These are phyloP conservation scores for Salarias fasciatus DNA, from an alignment of 2,797 vertebrate species.

Conservation along the genomic window DNA sequence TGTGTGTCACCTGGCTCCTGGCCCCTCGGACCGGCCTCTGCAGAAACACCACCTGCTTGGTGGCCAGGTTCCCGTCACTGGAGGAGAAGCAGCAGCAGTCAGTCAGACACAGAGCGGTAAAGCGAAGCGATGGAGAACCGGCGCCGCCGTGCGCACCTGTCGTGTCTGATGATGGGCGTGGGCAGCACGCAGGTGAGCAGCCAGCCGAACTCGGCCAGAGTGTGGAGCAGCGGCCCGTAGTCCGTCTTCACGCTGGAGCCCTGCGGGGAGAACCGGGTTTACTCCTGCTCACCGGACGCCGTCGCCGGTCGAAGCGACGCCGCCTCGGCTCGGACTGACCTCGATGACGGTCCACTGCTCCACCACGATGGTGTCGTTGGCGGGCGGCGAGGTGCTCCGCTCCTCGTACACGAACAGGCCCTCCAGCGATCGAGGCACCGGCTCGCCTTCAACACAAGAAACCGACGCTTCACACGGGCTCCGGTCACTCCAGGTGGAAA, in stretches of 20 bases:
- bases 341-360: slow-evolving; percentile 98
- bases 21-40: slow-evolving; percentile 86
- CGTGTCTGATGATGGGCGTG: slow-evolving; percentile 92
- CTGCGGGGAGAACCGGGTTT: slow-evolving; percentile 63
- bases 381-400: slow-evolving; percentile 80
- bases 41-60: slow-evolving; percentile 95
- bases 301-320: too few species aligned
- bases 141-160: slow-evolving; percentile 83
- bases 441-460: slow-evolving; percentile 84
- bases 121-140: too few species aligned
- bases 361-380: slow-evolving; percentile 96
- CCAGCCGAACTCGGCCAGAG: slow-evolving; percentile 97
- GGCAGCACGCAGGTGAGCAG: slow-evolving; percentile 95
- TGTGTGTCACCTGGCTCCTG: slow-evolving; percentile 75
- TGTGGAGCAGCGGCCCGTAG: slow-evolving; percentile 95
- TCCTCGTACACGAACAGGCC: slow-evolving; percentile 97
- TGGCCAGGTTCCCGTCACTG: slow-evolving; percentile 95
- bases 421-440: slow-evolving; percentile 91
- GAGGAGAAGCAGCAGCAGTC: not conserved
- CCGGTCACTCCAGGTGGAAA: too few species aligned
- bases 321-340: slow-evolving; percentile 78
- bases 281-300: too few species aligned
- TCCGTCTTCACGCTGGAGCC: slow-evolving; percentile 92
- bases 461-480: too few species aligned
- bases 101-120: not conserved